Percentiles rank a stretch among this genome's conserved stretches.
phyloP scores from a whole-genome alignment of 1,140 invertebrate genomes.

The Scaptomyza montana region DNA sequence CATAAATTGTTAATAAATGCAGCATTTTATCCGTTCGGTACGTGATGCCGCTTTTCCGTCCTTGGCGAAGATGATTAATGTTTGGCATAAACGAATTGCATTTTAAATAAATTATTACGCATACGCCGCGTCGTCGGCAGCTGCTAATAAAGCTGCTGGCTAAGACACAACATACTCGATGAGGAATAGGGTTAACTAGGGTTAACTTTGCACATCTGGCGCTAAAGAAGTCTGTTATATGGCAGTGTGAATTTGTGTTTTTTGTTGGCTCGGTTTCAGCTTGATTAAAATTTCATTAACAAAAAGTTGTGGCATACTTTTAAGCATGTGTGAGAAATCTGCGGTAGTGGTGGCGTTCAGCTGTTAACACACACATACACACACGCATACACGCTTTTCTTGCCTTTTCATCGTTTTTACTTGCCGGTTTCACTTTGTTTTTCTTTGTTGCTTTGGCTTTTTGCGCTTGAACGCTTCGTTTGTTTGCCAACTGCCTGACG shows the following conservation, averaged over 20 bases:
- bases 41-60: conserved; percentile 21
- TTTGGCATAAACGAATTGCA: conserved; percentile 73
- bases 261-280: conserved; percentile 51
- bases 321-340: conserved; percentile 72
- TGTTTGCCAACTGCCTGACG: conserved; percentile 75
- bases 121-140: conserved; percentile 59
- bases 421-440: conserved; percentile 3
- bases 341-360: conserved; percentile 46
- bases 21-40: conserved; percentile 25
- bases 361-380: conserved; percentile 30
- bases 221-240: conserved; percentile 36
- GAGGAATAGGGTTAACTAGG: background rate
- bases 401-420: conserved; percentile 38
- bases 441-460: conserved; percentile 59
- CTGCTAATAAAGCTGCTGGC: conserved; percentile 71
- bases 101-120: conserved; percentile 79
- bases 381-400: conserved; percentile 28
- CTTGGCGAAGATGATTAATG: conserved; percentile 64
- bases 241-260: conserved; percentile 36
- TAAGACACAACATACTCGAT: background rate
- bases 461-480: conserved; percentile 80
- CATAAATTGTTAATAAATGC: conserved; percentile 80
- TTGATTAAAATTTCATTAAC: conserved; percentile 83
- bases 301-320: conserved; percentile 78
- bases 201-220: conserved; percentile 40